These are phyloP conservation scores for Ondatra zibethicus DNA, from an alignment of 2,113 vertebrate genomes.

Conservation along the genomic window DNA sequence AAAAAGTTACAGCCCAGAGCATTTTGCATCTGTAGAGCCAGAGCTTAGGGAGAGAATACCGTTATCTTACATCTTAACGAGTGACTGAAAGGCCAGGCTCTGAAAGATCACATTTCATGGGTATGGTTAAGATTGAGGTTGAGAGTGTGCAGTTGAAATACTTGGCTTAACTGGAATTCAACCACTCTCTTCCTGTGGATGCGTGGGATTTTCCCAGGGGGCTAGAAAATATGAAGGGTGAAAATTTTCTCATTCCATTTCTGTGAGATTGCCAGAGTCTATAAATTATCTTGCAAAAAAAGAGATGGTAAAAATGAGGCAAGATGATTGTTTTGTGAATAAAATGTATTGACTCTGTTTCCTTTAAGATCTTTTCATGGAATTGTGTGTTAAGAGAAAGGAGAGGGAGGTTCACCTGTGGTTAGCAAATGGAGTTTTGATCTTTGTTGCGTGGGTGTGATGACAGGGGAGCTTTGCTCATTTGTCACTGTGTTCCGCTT, in stretches of 20 bases:
- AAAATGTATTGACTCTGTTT: constrained; percentile 30
- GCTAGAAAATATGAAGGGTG: background rate
- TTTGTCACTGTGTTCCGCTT: constrained; percentile 13
- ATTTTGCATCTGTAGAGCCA: background rate
- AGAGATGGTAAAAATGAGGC: constrained; percentile 17
- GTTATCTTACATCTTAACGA: background rate
- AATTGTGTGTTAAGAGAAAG: background rate
- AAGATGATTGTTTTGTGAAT: constrained; percentile 13
- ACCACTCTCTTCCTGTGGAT: background rate
- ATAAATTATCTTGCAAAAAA: constrained; percentile 6
- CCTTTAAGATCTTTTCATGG: constrained; percentile 16
- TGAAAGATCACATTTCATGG: constrained; percentile 45
- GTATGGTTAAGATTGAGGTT: background rate
- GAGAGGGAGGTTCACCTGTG: background rate
- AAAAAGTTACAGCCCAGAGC: background rate
- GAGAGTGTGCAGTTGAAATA: constrained; percentile 5
- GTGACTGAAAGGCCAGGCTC: background rate
- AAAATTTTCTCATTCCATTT: constrained; percentile 16
- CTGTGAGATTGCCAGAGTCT: background rate
- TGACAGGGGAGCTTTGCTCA: background rate
- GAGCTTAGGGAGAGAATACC: background rate
- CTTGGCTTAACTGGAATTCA: constrained; percentile 41
- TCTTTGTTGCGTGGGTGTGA: background rate
- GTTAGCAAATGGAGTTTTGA: background rate
- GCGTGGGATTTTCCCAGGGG: constrained; percentile 46